A percentile compares a stretch with the other conserved stretches of the same genome.
phyloP scores from a whole-genome alignment of 1,140 invertebrate genomes.

The Brachionus sp. region DNA sequence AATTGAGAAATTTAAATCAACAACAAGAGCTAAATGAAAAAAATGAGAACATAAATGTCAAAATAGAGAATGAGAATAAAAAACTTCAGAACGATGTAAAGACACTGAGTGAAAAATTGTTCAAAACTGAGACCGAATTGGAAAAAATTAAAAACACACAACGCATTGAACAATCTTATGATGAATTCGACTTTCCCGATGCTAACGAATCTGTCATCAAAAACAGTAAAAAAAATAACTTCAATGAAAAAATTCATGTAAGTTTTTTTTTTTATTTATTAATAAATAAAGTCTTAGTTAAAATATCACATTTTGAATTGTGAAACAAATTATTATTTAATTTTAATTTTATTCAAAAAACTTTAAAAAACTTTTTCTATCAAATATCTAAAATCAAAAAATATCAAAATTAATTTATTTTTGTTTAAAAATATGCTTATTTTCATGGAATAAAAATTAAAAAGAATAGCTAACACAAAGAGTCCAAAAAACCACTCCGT shows the following conservation, averaged over 20 bases:
- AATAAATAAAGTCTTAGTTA: no score
- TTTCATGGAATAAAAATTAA: no score
- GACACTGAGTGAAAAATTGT: background rate
- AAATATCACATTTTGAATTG: no score
- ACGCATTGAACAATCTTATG: constrained; percentile 16
- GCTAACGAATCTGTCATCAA: background rate
- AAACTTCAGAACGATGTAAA: constrained; percentile 6
- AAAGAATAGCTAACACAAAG: no score
- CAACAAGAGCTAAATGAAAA: constrained; percentile 13
- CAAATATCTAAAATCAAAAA: no score
- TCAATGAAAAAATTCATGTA: constrained; percentile 40
- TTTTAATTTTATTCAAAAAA: no score
- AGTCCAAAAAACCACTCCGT: no score
- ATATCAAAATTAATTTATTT: no score
- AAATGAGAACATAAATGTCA: constrained; percentile 20
- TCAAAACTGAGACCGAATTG: constrained; percentile 37
- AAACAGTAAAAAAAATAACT: background rate
- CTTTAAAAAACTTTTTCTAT: no score
- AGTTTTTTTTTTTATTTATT: background rate
- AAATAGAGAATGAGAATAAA: constrained; percentile 41
- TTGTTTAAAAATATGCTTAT: no score
- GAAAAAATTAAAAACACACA: constrained; percentile 15
- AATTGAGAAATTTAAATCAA: constrained; percentile 9
- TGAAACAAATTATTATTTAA: no score
- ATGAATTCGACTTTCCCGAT: constrained; percentile 4